These are phyloP conservation scores for Corythornis madagascariensis DNA, from an alignment of 2,113 vertebrate species.

Conservation along the genomic window DNA sequence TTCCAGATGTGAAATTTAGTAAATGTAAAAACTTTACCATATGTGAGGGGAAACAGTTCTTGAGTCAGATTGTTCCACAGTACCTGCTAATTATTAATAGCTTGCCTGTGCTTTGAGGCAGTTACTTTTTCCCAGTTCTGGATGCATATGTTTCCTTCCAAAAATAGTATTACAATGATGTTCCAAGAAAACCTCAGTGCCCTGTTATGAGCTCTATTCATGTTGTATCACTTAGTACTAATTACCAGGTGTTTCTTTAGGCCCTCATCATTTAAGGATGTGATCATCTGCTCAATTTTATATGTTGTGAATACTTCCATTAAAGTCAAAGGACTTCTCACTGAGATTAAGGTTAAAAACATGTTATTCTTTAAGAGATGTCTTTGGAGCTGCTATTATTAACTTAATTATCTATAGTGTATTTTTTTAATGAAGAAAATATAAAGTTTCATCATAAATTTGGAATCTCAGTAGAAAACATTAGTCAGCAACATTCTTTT, in stretches of 20 bases:
- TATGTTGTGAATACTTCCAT: conserved; percentile 12
- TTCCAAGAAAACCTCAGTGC: not conserved
- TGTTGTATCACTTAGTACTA: conserved; percentile 26
- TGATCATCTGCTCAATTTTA: conserved; percentile 30
- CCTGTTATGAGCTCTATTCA: not conserved
- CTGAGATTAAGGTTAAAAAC: conserved; percentile 55
- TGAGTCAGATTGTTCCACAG: not conserved
- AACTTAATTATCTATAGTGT: not conserved
- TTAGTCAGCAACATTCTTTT: not conserved
- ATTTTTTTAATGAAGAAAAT: not conserved
- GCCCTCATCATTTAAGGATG: not conserved
- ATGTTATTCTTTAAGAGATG: not conserved
- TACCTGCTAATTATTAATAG: not conserved
- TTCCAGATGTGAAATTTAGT: not conserved
- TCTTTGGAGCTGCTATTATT: conserved; percentile 5
- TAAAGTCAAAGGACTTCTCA: not conserved
- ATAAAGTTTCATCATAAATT: not conserved
- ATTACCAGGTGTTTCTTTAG: conserved; percentile 45
- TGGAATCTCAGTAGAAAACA: not conserved
- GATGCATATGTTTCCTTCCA: conserved; percentile 18
- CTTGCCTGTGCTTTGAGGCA: not conserved
- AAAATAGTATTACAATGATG: conserved; percentile 11
- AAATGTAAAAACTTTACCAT: not conserved
- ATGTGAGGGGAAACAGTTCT: not conserved
- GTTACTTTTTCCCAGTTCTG: not conserved